phyloP scores from a whole-genome alignment of 1,140 invertebrate species.

The Sitobion miscanthi region DNA sequence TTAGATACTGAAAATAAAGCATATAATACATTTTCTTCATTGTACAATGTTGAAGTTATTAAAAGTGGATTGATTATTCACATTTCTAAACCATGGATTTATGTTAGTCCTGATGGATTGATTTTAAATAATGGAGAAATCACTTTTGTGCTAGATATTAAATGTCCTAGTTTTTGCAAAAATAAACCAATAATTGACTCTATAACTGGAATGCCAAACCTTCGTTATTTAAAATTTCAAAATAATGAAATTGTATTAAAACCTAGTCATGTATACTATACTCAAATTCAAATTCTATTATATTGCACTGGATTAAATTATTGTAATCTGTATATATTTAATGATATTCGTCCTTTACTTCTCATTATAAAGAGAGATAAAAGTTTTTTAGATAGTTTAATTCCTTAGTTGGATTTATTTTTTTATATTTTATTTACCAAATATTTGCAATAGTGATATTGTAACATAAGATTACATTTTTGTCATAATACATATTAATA shows the following conservation, averaged over 20 bases:
- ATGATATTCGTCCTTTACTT: no score
- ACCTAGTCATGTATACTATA: neutral
- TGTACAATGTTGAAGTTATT: neutral
- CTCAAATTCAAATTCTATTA: no score
- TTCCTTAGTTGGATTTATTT: no score
- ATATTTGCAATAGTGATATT: no score
- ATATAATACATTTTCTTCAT: neutral
- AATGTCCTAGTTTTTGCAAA: slow-evolving; percentile 2
- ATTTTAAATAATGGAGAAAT: slow-evolving; percentile 20
- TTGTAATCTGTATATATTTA: no score
- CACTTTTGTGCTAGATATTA: neutral
- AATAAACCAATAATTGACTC: slow-evolving; percentile 5
- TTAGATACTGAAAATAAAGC: neutral
- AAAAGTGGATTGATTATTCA: neutral
- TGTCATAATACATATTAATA: no score
- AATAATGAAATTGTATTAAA: neutral
- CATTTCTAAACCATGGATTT: neutral
- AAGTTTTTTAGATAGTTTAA: no score
- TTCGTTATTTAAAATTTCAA: neutral
- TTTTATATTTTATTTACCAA: no score
- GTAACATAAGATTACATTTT: no score
- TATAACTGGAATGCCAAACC: neutral
- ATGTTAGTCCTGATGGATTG: neutral
- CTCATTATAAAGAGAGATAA: no score
- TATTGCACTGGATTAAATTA: no score